Conservation (phyloP, 2,888 invertebrate genomes). For the Troglohyphantes excavatus region DNA sequence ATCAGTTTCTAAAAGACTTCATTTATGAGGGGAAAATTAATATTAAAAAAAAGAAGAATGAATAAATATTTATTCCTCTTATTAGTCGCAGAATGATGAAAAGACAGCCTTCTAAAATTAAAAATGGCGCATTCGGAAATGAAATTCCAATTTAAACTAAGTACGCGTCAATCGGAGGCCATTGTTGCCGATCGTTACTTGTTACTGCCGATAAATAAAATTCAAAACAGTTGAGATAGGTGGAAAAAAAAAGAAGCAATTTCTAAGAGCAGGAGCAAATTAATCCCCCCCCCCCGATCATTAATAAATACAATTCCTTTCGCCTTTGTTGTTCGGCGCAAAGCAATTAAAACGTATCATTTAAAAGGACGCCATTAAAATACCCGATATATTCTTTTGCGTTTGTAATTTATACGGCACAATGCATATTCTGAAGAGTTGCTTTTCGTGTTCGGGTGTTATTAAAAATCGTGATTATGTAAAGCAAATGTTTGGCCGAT, state of each 20-base stretch:
- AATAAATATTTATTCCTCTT: background rate
- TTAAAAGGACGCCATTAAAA: background rate
- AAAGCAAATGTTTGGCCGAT: background rate
- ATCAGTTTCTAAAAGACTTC: conserved; percentile 36
- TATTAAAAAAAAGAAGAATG: conserved; percentile 17
- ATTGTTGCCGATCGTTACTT: conserved; percentile 64
- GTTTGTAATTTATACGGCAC: background rate
- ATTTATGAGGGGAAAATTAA: conserved; percentile 7
- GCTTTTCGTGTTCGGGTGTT: background rate
- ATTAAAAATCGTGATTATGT: background rate
- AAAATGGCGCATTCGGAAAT: conserved; percentile 6
- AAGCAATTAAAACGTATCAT: background rate
- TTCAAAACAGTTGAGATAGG: conserved; percentile 12
- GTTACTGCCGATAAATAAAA: conserved; percentile 57
- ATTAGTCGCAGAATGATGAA: too few relatives aligned
- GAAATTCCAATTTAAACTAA: conserved; percentile 71
- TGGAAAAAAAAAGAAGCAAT: conserved; percentile 1
- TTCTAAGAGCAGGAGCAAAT: conserved; percentile 16
- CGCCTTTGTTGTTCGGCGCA: too few relatives aligned
- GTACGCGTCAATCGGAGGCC: conserved; percentile 57
- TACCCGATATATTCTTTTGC: conserved; percentile 2
- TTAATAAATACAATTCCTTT: conserved; percentile 49
- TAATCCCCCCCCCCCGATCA: conserved; percentile 48
- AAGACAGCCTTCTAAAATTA: too few relatives aligned
- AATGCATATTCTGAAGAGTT: background rate